Conservation (phyloP, 2,113 vertebrate species). For the Chionis minor region DNA sequence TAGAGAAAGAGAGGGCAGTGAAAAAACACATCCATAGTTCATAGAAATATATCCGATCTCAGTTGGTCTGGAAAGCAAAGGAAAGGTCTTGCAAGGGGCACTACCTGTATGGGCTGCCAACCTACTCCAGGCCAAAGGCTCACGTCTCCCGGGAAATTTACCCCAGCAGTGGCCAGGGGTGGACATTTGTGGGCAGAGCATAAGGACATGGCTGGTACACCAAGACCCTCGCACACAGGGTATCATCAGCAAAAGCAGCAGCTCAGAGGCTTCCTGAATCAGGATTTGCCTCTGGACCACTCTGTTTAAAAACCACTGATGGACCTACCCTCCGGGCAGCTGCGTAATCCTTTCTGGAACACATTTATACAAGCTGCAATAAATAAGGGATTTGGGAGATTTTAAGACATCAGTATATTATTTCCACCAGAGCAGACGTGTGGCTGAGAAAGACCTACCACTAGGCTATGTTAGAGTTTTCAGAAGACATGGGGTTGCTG, state of each 20-base stretch:
- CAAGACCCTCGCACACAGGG: not conserved
- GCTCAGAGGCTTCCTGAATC: not conserved
- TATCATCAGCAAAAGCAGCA: not conserved
- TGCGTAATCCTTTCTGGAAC: not conserved
- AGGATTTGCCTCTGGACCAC: not conserved
- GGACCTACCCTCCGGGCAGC: not conserved
- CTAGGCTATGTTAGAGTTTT: not conserved
- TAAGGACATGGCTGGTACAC: not conserved
- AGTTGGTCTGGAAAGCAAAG: not conserved
- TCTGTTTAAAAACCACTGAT: not conserved
- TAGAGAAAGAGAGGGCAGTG: not conserved
- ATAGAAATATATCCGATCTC: not conserved
- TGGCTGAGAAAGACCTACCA: not conserved
- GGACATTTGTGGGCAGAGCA: not conserved
- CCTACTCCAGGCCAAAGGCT: not conserved
- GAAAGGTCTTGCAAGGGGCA: not conserved
- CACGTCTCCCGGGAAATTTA: not conserved
- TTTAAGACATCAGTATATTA: not conserved
- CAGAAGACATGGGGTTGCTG: not conserved
- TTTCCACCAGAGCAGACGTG: not conserved
- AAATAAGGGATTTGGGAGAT: conserved; percentile 10
- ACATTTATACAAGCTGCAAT: not conserved
- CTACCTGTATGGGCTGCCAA: not conserved
- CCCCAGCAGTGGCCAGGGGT: not conserved
- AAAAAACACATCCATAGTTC: not conserved